phyloP scores from a whole-genome alignment of 2,113 vertebrate species.

The Rattus rattus region DNA sequence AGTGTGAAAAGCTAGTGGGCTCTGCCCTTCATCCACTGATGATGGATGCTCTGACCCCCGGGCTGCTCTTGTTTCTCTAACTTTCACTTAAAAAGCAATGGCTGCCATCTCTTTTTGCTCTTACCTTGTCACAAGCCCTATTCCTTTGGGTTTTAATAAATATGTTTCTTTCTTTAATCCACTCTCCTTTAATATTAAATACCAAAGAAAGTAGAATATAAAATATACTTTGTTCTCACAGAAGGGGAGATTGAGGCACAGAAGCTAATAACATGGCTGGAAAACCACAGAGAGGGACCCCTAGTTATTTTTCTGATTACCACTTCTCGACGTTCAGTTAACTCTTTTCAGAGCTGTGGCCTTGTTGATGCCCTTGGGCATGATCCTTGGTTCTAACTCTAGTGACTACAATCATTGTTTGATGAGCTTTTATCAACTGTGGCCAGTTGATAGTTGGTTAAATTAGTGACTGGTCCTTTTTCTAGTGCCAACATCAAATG shows the following conservation, averaged over 20 bases:
- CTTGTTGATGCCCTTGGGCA: neutral
- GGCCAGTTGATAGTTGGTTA: neutral
- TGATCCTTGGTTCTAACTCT: neutral
- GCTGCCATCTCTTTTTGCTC: neutral
- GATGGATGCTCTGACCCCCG: no score
- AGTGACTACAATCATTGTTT: neutral
- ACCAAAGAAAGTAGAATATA: neutral
- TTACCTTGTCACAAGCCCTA: neutral
- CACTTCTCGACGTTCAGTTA: fast-evolving
- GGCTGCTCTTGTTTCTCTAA: neutral
- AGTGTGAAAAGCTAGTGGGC: neutral
- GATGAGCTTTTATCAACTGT: neutral
- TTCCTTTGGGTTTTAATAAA: constrained; percentile 6
- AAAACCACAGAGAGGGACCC: neutral
- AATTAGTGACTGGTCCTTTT: neutral
- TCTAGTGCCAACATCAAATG: neutral
- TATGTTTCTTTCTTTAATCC: neutral
- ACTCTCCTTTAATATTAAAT: neutral
- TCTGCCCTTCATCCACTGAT: neutral
- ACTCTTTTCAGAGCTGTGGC: fast-evolving
- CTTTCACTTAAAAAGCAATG: neutral
- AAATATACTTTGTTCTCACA: neutral
- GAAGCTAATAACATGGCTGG: neutral
- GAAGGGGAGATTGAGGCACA: neutral
- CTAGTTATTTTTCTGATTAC: neutral